phyloP scores from a whole-genome alignment of 2,888 invertebrate genomes.

The Chrysolina oricalcia region DNA sequence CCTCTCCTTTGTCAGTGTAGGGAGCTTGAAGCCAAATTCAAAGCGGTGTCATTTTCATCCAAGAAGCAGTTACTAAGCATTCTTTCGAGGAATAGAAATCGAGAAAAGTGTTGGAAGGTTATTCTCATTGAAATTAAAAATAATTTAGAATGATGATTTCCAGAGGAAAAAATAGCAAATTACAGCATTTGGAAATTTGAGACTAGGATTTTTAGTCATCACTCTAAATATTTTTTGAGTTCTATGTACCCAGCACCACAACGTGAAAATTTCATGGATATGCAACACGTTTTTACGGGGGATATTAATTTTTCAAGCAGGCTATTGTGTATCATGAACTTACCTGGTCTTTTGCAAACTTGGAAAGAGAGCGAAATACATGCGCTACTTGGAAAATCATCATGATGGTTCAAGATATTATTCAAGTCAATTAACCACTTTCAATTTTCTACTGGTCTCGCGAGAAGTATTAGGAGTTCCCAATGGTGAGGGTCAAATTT shows the following conservation, averaged over 20 bases:
- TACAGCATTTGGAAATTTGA: background rate
- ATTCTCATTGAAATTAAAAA: background rate
- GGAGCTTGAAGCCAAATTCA: conserved; percentile 58
- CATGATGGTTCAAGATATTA: background rate
- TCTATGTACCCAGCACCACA: conserved; percentile 30
- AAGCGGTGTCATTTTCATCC: conserved; percentile 40
- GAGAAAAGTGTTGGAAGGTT: conserved; percentile 34
- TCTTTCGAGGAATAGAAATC: conserved; percentile 39
- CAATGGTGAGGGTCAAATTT: too few relatives aligned
- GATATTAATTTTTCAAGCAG: conserved; percentile 5
- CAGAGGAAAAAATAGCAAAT: background rate
- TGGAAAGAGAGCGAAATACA: background rate
- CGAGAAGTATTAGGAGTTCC: too few relatives aligned
- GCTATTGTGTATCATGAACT: background rate
- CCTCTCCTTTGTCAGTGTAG: conserved; percentile 57
- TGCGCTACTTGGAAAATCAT: background rate
- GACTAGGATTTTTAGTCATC: background rate
- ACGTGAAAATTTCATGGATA: background rate
- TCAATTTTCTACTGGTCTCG: too few relatives aligned
- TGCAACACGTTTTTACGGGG: background rate
- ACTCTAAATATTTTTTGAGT: conserved; percentile 13
- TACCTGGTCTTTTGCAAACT: background rate
- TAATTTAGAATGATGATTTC: conserved; percentile 16
- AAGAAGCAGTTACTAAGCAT: conserved; percentile 35
- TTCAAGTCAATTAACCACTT: background rate